Evolutionary conservation across 2,888 invertebrate genomes (phyloP).

Genomic region (Terebella lapidaria): DNA sequence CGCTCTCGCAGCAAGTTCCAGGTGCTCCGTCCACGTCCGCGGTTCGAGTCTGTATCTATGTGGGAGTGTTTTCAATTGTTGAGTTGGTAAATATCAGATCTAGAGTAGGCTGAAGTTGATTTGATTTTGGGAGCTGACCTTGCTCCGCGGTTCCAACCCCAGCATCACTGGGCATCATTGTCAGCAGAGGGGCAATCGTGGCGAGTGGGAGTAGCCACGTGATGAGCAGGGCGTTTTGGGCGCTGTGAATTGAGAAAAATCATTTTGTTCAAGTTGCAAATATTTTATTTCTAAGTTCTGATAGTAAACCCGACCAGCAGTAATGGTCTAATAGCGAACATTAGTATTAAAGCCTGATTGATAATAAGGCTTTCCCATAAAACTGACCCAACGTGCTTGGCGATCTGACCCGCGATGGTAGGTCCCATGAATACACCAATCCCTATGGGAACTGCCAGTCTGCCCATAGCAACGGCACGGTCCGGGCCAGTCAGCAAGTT

Average conservation of each 20-base stretch:
- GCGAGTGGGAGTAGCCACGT: neutral
- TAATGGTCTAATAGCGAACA: neutral
- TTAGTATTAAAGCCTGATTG: neutral
- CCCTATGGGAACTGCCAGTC: neutral
- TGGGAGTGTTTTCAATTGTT: no score
- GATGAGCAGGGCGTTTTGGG: neutral
- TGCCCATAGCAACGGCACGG: neutral
- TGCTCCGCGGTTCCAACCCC: no score
- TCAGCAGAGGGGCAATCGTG: neutral
- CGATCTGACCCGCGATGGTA: neutral
- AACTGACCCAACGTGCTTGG: neutral
- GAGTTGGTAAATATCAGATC: no score
- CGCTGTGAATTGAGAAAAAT: neutral
- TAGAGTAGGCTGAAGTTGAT: no score
- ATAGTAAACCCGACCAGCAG: no score
- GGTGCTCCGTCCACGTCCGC: no score
- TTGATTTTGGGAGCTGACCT: no score
- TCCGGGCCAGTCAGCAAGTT: neutral
- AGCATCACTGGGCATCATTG: no score
- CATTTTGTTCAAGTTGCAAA: no score
- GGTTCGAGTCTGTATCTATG: no score
- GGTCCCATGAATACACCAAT: slow-evolving; percentile 1
- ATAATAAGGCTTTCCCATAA: neutral
- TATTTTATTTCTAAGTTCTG: no score
- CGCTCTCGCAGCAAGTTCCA: neutral